Evolutionary conservation across 2,888 invertebrate species (phyloP).

Genomic region (Leptopterna dolabrata): DNA sequence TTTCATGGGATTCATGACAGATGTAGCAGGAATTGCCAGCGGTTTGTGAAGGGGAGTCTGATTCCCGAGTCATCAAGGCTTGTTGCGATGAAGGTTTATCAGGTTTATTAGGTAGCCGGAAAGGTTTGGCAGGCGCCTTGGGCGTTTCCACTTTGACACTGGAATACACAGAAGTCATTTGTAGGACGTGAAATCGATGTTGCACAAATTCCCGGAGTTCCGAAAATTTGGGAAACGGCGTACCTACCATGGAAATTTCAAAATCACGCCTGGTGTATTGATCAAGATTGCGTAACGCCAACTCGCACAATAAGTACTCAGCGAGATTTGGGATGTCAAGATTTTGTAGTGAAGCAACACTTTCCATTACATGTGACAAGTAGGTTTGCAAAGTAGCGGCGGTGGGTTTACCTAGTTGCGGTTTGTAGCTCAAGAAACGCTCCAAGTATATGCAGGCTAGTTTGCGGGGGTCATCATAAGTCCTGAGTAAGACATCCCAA

Average conservation of each 20-base stretch:
- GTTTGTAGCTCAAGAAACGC: neutral
- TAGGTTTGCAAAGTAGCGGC: neutral
- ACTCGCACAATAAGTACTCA: neutral
- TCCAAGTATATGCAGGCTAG: slow-evolving; percentile 9
- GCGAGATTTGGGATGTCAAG: neutral
- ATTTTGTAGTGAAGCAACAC: neutral
- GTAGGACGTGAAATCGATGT: neutral
- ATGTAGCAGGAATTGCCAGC: neutral
- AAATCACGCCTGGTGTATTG: neutral
- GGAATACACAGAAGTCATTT: neutral
- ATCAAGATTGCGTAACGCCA: neutral
- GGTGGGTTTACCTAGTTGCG: neutral
- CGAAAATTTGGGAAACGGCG: neutral
- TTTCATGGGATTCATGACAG: neutral
- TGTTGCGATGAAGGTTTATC: neutral
- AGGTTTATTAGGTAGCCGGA: no score
- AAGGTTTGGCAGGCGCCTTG: neutral
- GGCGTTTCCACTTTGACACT: no score
- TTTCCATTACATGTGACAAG: neutral
- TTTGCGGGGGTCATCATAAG: slow-evolving; percentile 2
- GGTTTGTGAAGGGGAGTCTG: neutral
- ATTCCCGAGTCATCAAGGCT: no score
- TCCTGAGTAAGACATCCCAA: neutral
- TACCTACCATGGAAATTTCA: neutral
- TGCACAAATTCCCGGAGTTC: neutral